Conservation (phyloP, 2,113 vertebrate genomes). For the Microtus oregoni region DNA sequence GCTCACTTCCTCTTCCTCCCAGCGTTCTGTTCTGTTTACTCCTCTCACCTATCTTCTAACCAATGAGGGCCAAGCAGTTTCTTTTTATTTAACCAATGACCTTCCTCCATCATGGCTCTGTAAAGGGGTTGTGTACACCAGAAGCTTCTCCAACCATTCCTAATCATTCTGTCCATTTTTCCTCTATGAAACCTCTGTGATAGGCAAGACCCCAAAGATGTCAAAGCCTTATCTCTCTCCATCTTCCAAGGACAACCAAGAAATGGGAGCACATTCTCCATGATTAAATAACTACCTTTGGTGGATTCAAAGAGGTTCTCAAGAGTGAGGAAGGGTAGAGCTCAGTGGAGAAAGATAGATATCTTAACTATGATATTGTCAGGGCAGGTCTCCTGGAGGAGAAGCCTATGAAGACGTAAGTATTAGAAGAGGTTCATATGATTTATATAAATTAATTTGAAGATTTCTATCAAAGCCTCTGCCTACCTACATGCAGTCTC, state of each 20-base stretch:
- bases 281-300: rapidly evolving
- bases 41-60: too few species aligned
- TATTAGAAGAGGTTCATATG: neutral
- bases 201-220: too few species aligned
- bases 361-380: neutral
- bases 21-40: too few species aligned
- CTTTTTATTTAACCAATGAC: too few species aligned
- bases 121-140: neutral
- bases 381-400: neutral
- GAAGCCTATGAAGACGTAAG: neutral
- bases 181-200: neutral
- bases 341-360: neutral
- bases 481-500: too few species aligned
- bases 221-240: neutral
- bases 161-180: neutral
- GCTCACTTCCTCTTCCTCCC: too few species aligned
- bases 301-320: neutral
- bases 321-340: neutral
- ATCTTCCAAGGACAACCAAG: too few species aligned
- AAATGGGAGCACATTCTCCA: neutral
- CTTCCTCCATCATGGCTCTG: too few species aligned
- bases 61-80: too few species aligned
- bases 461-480: neutral
- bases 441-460: neutral
- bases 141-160: neutral